Evolutionary conservation across 2,113 vertebrate species (phyloP), one percentile per base, ranked within the genome.

Genomic region (Chionis minor): DNA sequence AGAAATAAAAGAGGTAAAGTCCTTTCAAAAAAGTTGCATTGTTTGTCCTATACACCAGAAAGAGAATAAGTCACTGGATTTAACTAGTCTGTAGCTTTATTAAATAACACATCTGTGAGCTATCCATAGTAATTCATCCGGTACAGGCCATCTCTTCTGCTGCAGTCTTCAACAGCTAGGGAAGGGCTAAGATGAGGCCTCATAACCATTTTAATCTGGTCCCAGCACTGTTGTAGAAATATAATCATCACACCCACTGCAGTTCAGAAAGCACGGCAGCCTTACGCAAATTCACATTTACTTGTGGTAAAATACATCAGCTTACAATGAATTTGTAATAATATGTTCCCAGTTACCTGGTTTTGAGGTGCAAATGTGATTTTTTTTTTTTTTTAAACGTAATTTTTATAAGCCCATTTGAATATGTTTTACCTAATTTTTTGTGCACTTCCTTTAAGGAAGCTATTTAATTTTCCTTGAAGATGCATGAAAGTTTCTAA

Each of bases 401-500:
- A 87, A 75, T 90, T 94, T 95, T 96, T 95, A 81, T 91, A 82
- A 91, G 54, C 1, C 51, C 4, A 74, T 94, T 91, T 95, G 88
- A 96, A 94, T 93, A 62, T 19, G 2, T 90, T 91, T 92, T 91
- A 81, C 83, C 82, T 97, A 94, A 92, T 90, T 87, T 96, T 94
- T 27, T 91, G 61, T 92, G 65, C 32, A 56, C 32, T 89, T 91
- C 71, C 74, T 94, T 59, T 92, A 90, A 90, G 94, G 86, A 97
- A 93, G 77, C 87, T 70, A 84, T 93, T 97, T 92, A 56, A 94
- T 94, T 94, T 96, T 86, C 66, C 81, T 92, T 93, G 69, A 89
- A 94, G 65, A 44, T 91, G 69, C 81, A 95, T 85, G 66, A 80
- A 94, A 90, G 86, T 96, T 96, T 94, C 77, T 96, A 90, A 96